Base-by-base conservation (phyloP, 2,888 invertebrate genomes). In the Clunio marinus region DNA sequence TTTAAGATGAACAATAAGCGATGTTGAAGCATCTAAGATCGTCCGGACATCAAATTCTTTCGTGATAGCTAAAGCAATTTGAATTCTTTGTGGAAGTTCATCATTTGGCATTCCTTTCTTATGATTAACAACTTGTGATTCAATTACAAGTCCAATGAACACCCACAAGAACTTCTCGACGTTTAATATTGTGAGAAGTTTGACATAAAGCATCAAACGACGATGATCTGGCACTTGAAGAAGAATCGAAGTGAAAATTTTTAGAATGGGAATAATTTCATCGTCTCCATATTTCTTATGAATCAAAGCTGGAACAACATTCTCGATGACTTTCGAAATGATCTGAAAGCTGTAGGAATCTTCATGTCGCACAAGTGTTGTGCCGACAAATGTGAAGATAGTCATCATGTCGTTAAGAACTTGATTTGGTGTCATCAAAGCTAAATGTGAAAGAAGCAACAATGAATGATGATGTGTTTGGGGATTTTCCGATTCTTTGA, bases 321-420 rank as follows among this genome's bases (percentile, higher is more conserved):
- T 92, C 73, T 94, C 91, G 17, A 97, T 87, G 2, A 96, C 93
- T 75, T 89, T 89, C 0, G 88, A 85, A 68, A 97, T 95, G 24
- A 97, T 89, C 77, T 95, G 93, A 76, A 96, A 93, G 75, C 94
- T 96, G 77, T 96, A 96, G 0, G 91, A 88, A 74, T 97, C 96
- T 75, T 98, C 97, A 73, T 95, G 93, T 8, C 96, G 84, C 1
- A 97, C 81, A 8, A 98, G 88, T 0, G 93, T 93, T 0, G 91
- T 91, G 0, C 98, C 98, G 88, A 99, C 95, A 75, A 98, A 99
- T 0, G 97, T 96, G 76, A 99, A 99, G 73, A 99, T 92, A 22
- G 94, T 89, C 87, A 98, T 96, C 2, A 96, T 90, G 74, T 96
- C 93, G 75, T 93, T 90, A 15, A 97, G 80, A 0, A 98, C 93